Conservation (phyloP, 2,797 vertebrate genomes). For the Eulemur rubriventer region DNA sequence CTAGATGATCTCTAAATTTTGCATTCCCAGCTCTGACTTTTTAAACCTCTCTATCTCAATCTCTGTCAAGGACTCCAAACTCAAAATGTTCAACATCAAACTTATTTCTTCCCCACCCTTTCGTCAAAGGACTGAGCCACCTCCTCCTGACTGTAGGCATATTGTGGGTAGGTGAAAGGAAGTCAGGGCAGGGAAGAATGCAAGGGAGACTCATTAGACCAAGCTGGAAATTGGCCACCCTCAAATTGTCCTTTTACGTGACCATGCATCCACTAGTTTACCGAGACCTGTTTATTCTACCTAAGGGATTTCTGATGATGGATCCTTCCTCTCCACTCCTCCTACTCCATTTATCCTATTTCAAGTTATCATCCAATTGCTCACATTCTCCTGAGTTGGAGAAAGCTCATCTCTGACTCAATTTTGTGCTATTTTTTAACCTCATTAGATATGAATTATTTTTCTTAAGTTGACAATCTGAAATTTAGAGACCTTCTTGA, state of each 20-base stretch:
- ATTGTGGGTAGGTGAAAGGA: background rate
- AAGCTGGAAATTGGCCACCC: background rate
- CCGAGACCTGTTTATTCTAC: background rate
- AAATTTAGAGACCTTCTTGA: constrained; percentile 2
- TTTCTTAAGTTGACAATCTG: constrained; percentile 6
- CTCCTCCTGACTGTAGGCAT: background rate
- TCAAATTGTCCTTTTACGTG: background rate
- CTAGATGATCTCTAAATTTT: background rate
- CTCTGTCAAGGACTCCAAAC: background rate
- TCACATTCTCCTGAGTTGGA: background rate
- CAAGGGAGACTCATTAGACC: background rate
- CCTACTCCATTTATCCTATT: background rate
- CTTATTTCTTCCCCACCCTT: background rate
- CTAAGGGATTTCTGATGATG: background rate
- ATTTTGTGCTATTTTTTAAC: constrained; percentile 31
- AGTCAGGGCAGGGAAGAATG: background rate
- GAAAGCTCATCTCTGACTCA: constrained; percentile 13
- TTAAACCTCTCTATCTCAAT: background rate
- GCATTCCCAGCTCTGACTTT: background rate
- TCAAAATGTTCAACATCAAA: background rate
- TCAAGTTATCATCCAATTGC: background rate
- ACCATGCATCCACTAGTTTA: background rate
- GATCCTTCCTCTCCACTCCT: background rate
- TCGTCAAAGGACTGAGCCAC: background rate
- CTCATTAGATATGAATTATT: background rate